Evolutionary conservation across 2,888 invertebrate species (phyloP), one percentile per base, ranked within the genome.

Genomic region (Lasioglossum marginatum): DNA sequence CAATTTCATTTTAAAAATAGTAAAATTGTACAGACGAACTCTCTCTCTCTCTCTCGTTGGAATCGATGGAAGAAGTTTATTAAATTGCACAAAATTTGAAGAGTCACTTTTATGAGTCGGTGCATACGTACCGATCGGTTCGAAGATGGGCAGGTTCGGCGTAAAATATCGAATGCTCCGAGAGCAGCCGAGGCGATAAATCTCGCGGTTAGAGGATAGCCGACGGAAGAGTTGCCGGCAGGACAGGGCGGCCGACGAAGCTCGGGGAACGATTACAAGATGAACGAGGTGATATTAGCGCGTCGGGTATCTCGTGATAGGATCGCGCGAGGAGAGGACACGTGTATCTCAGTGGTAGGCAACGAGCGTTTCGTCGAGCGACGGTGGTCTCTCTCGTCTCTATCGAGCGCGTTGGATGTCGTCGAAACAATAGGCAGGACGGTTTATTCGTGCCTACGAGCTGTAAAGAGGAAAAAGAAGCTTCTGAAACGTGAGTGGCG

Each of bases 401-500:
- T 66, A 63, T 80, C 80, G 74, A 40, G 31, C 48, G 63, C 6
- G 27, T 12, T 23, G 37, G 57, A 66, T 23, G 52, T 57, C 27
- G 57, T 0, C 66, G 76, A 82, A 86, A 87, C 86, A 87, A 86
- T 86, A 86, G 79, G 57, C 57, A 57, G 8, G 14, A 81, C 37
- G 71, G 74, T 81, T 83, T 89, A 78, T 76, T 77, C 82, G 71
- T 72, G 74, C 72, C 84, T 70, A 77, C 70, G 70, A 82, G 83
- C 81, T 73, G 83, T 19, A 16, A 57, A 34, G 72, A 71, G 57
- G 74, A 81, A 76, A 63, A 87, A 89, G 84, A 88, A 84, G 37
- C 81, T 8, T 73, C 60, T 48, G 82, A 77, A 83, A 75, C 77
- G 83, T 74, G 88, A 79, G 81, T 78, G 80, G 68, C 90, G 91